These are phyloP conservation scores for Osmerus eperlanus DNA, from an alignment of 2,113 vertebrate species.

Conservation along the genomic window DNA sequence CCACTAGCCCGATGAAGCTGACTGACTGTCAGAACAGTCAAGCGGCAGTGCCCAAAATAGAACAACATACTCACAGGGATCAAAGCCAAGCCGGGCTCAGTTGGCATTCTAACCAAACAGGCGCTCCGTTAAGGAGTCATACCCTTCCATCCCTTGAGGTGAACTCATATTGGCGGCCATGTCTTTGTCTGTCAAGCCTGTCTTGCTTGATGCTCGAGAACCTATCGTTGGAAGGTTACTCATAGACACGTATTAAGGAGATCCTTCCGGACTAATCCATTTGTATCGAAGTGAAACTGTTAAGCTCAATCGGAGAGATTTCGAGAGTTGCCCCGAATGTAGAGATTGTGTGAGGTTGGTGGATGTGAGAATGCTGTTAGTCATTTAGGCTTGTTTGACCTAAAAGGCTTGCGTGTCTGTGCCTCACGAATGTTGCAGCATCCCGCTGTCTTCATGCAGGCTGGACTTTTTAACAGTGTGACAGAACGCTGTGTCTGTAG, in stretches of 20 bases:
- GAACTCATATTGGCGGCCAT: no score
- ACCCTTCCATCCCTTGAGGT: no score
- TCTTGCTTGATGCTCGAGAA: no score
- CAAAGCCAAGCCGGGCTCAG: constrained; percentile 51
- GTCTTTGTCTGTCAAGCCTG: no score
- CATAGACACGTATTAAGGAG: no score
- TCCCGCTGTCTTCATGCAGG: constrained; percentile 56
- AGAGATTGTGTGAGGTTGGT: constrained; percentile 11
- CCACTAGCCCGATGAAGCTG: constrained; percentile 18
- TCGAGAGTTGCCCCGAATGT: constrained; percentile 26
- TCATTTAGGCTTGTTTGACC: constrained; percentile 49
- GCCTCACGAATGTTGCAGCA: constrained; percentile 27
- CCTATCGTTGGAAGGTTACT: no score
- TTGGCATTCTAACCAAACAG: constrained; percentile 31
- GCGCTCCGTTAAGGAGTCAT: not conserved
- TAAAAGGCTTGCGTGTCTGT: constrained; percentile 34
- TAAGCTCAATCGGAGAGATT: constrained; percentile 19
- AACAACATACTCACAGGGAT: constrained; percentile 56
- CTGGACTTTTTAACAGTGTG: constrained; percentile 47
- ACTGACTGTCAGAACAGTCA: constrained; percentile 46
- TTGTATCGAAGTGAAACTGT: not conserved
- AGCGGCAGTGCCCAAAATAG: constrained; percentile 62
- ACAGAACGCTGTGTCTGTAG: constrained; percentile 53
- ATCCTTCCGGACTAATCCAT: constrained; percentile 4
- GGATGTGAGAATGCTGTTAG: constrained; percentile 44